A percentile compares a stretch with the other conserved stretches of the same genome.
phyloP scores from a whole-genome alignment of 2,888 invertebrate species.

The Caenorhabditis sp. region DNA sequence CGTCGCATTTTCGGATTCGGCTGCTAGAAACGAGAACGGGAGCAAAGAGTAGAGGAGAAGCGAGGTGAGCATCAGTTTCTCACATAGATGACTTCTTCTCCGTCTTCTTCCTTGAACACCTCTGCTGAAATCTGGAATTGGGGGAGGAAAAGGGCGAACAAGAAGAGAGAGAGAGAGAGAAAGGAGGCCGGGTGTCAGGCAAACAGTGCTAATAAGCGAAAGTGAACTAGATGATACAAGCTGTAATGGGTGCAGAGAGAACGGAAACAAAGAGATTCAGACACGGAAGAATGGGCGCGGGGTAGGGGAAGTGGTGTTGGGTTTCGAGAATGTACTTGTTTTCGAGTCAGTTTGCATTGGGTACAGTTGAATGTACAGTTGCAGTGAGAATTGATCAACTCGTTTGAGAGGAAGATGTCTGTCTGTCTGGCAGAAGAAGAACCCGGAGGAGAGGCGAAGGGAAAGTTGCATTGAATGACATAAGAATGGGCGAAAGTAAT shows the following conservation, averaged over 20 bases:
- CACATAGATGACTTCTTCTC: slow-evolving; percentile 38
- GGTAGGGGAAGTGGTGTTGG: slow-evolving; percentile 35
- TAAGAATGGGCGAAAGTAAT: slow-evolving; percentile 26
- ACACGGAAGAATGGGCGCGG: slow-evolving; percentile 37
- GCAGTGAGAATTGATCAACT: not conserved
- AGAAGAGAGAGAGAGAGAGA: slow-evolving; percentile 14
- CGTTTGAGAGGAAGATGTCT: not conserved
- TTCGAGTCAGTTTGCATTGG: slow-evolving; percentile 40
- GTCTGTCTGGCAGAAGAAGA: no score
- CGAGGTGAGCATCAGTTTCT: slow-evolving; percentile 41
- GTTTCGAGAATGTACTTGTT: slow-evolving; percentile 56
- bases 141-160: slow-evolving; percentile 21
- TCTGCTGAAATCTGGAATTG: slow-evolving; percentile 17
- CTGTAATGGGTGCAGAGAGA: slow-evolving; percentile 38
- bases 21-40: slow-evolving; percentile 20
- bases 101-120: slow-evolving; percentile 18
- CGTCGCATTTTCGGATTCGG: slow-evolving; percentile 39
- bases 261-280: slow-evolving; percentile 30
- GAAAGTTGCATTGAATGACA: slow-evolving; percentile 11
- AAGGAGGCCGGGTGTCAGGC: slow-evolving; percentile 25
- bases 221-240: slow-evolving; percentile 53
- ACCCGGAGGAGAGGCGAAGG: slow-evolving; percentile 3
- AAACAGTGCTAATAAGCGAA: slow-evolving; percentile 53
- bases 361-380: slow-evolving; percentile 33
- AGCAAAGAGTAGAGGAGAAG: slow-evolving; percentile 34